These are phyloP conservation scores for Papilio aristodemus DNA, from an alignment of 1,140 invertebrate species.

Conservation along the genomic window DNA sequence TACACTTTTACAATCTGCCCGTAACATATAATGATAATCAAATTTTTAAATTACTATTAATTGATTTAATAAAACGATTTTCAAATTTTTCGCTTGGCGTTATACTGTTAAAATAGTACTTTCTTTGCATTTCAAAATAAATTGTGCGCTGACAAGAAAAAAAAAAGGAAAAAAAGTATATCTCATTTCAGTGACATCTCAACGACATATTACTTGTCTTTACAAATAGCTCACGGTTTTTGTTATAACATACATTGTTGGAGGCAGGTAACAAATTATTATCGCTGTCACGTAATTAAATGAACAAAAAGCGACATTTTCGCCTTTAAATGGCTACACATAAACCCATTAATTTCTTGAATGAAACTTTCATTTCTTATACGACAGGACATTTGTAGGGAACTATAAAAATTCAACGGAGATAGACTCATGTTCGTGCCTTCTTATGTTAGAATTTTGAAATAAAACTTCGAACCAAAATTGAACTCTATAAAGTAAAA, in stretches of 20 bases:
- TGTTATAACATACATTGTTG: background rate
- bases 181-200: background rate
- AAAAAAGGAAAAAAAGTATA: too few relatives aligned
- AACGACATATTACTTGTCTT: background rate
- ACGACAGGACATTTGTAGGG: slow-evolving; percentile 16
- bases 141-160: background rate
- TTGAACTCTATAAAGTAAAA: background rate
- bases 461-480: background rate
- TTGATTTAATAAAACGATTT: too few relatives aligned
- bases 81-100: too few relatives aligned
- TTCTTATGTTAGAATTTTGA: slow-evolving; percentile 15
- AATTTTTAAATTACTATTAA: too few relatives aligned
- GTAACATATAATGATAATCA: too few relatives aligned
- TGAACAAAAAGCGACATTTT: background rate
- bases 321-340: background rate
- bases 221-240: background rate
- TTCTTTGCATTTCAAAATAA: too few relatives aligned
- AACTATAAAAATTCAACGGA: slow-evolving; percentile 14
- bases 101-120: too few relatives aligned
- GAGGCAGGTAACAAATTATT: background rate
- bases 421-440: slow-evolving; percentile 5
- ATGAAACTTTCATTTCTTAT: slow-evolving; percentile 7
- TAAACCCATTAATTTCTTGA: slow-evolving; percentile 11
- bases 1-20: too few relatives aligned
- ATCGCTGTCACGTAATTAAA: slow-evolving; percentile 11